These are phyloP conservation scores for Ochropacha duplaris DNA, from an alignment of 2,888 invertebrate genomes.

Conservation along the genomic window DNA sequence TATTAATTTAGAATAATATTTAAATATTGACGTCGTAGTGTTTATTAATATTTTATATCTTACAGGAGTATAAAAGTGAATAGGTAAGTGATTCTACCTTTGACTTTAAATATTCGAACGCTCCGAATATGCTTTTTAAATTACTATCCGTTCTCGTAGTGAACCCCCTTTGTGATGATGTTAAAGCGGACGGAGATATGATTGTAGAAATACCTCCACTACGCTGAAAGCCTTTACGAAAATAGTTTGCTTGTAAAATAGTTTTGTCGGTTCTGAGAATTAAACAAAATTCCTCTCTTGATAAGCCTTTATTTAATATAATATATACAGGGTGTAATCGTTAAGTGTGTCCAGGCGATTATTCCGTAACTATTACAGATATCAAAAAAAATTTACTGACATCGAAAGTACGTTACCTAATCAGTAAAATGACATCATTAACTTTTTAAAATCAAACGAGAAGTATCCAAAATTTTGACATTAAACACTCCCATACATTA, in stretches of 20 bases:
- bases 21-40: too few relatives aligned
- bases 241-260: constrained; percentile 5
- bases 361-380: too few relatives aligned
- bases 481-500: too few relatives aligned
- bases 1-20: too few relatives aligned
- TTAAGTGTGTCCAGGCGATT: too few relatives aligned
- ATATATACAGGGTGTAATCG: too few relatives aligned
- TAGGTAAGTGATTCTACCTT: background rate
- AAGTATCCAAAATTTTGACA: too few relatives aligned
- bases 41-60: background rate
- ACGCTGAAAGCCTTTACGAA: constrained; percentile 1
- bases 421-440: too few relatives aligned
- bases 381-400: too few relatives aligned
- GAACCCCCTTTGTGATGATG: background rate
- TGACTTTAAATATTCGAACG: background rate
- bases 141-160: background rate
- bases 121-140: background rate
- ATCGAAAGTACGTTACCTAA: too few relatives aligned
- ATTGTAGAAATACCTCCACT: constrained; percentile 2
- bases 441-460: too few relatives aligned
- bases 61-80: background rate
- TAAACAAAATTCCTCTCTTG: constrained; percentile 1
- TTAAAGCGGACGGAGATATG: background rate
- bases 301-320: background rate
- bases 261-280: background rate